Base-by-base conservation (phyloP, 2,888 invertebrate genomes). In the Ormyrus nitidulus region DNA sequence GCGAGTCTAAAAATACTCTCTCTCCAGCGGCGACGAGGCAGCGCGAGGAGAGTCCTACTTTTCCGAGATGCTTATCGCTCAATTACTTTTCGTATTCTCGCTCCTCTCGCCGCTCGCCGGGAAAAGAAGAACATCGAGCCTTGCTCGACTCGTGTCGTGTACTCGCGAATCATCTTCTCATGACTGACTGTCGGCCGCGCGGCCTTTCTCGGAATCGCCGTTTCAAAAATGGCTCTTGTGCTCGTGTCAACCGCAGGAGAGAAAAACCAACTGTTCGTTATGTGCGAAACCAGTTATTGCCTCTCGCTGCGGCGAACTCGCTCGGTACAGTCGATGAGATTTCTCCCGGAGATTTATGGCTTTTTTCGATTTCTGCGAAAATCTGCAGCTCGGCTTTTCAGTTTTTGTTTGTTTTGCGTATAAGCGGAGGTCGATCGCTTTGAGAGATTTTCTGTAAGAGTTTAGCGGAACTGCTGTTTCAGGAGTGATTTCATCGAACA, bases 211-310 rank as follows among this genome's bases (percentile, higher is more conserved):
- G 76, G 69, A 76, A 76, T 54, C 10, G 61, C 61, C 34, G 3
- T 69, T 61, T 3, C 53, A 66, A 59, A 53, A 74, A 71, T 34
- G 34, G 34, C 61, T 48, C 8, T 8, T 8, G 62, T 34, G 34
- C 74, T 34, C n/a, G 56, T 49, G 56, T 6, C 44, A 68, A 46
- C n/a, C 10, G 19, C 48, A n/a, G 48, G 65, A 19, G 64, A 72
- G 78, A 78, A 66, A 78, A 78, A 66, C 72, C 54, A 61, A 78
- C 56, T 72, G 11, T 8, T n/a, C 34, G 59, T 68, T 66, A 44
- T 19, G 71, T 48, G 59, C 77, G 71, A 77, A 77, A 77, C 71
- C 65, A 71, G 77, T 77, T 77, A 71, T 64, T 75, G 75, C 62
- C 62, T 51, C 54, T 51, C 54, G 49, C 58, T 0, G 58, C 34